These are phyloP conservation scores for Sander vitreus DNA, from an alignment of 2,113 vertebrate genomes.

Conservation along the genomic window DNA sequence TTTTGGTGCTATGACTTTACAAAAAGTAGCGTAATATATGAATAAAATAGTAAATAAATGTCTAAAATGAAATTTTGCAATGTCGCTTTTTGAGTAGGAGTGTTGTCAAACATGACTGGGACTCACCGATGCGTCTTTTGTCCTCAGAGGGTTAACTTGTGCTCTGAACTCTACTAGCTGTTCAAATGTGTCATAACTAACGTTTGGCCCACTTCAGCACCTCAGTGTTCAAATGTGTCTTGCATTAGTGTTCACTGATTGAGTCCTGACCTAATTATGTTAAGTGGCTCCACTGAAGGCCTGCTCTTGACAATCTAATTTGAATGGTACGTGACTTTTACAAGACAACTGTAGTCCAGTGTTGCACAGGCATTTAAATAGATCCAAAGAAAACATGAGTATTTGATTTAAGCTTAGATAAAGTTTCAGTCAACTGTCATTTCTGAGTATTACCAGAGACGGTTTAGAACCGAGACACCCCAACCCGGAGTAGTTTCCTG, in stretches of 20 bases:
- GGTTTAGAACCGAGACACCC: no score
- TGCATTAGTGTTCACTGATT: conserved; percentile 12
- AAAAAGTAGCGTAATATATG: no score
- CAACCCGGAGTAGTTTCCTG: no score
- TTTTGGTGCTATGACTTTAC: no score
- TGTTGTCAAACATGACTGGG: no score
- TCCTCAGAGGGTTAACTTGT: no score
- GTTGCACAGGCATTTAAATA: background rate
- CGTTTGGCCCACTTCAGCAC: background rate
- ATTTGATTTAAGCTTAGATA: background rate
- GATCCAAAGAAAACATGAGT: background rate
- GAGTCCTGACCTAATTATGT: conserved; percentile 41
- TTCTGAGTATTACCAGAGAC: no score
- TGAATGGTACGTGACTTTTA: background rate
- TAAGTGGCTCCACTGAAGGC: background rate
- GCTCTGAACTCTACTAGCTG: background rate
- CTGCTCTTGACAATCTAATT: conserved; percentile 1
- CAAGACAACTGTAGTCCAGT: background rate
- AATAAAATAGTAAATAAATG: no score
- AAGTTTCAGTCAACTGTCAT: no score
- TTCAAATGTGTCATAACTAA: background rate
- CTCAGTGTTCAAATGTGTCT: conserved; percentile 4
- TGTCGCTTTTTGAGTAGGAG: no score
- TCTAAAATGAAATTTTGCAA: no score
- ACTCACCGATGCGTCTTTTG: no score